Percentiles rank a stretch among this genome's conserved stretches.
Evolutionary conservation across 1,140 invertebrate species (phyloP).

Genomic region (Globodera ellingtonae): DNA sequence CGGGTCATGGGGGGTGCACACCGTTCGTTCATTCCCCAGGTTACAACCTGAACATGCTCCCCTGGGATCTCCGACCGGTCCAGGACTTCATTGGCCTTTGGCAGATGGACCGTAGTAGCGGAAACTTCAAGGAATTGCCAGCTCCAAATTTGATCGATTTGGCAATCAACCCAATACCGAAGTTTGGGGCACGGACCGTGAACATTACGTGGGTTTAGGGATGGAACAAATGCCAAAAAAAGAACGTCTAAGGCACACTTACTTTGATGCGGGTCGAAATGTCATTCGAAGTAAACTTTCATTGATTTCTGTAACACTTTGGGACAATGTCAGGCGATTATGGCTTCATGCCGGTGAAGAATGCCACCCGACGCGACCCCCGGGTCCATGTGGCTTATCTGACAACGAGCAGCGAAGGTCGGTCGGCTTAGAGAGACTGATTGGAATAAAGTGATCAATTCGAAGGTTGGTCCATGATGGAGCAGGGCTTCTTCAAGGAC

Average conservation of each 20-base stretch:
- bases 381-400: conserved; percentile 63
- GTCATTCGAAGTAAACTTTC: conserved; percentile 42
- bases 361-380: conserved; percentile 62
- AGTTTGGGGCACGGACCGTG: conserved; percentile 63
- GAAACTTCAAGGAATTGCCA: conserved; percentile 53
- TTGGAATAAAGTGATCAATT: conserved; percentile 18
- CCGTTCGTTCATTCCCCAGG: conserved; percentile 30
- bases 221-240: not conserved
- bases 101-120: conserved; percentile 41
- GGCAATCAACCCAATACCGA: conserved; percentile 64
- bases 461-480: conserved; percentile 65
- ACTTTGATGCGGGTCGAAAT: conserved; percentile 55
- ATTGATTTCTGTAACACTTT: not conserved
- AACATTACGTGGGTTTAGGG: conserved; percentile 58
- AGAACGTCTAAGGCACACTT: conserved; percentile 54
- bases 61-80: conserved; percentile 61
- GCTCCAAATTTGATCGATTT: conserved; percentile 64
- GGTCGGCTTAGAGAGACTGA: not conserved
- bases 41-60: conserved; percentile 60
- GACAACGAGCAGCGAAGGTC: conserved; percentile 63
- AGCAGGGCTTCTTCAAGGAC: conserved; percentile 62
- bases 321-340: conserved; percentile 47
- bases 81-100: conserved; percentile 63
- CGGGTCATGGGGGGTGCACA: not conserved
- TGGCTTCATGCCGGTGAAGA: conserved; percentile 65